Evolutionary conservation across 2,797 vertebrate genomes (phyloP), one percentile per base, ranked within the genome.

Genomic region (Enteromius thamalakanensis): DNA sequence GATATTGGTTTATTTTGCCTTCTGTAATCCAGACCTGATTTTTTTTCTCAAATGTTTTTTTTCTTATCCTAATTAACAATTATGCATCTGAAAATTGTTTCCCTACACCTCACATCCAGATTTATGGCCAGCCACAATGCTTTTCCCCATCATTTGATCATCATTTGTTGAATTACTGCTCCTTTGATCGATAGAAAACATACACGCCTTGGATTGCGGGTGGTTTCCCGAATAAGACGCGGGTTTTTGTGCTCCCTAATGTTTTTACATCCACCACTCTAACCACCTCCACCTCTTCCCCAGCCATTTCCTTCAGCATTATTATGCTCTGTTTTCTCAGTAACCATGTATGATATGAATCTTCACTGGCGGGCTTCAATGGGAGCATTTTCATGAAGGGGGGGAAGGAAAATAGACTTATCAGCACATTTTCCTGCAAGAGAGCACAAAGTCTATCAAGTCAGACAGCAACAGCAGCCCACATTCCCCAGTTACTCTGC

Each of bases 381-480:
- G 72, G 71, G 26, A 77, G 74, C 51, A 85, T 90, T 88, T 86
- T 88, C 79, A 74, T 67, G 19, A 75, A 74, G 79, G 53, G 9
- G 15, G 37, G 71, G 51, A 68, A 64, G 69, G 40, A 76, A 68
- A 81, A 75, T 9, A 79, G 64, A 82, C 69, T 80, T 87, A 88
- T 88, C 81, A 79, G 86, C 79, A 77, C 80, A 84, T 84, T 86
- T 86, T 53, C 67, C 37, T 86, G 82, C 84, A 79, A 85, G 32
- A 60, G 83, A 87, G 83, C 83, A 88, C 81, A 82, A 45, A 84
- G 87, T 87, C 60, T 84, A 86, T 90, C 86, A 89, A 87, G 34
- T 51, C 68, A 69, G 40, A 75, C 70, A 84, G 64, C 72, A 40
- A 83, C 55, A 85, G 79, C 81, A 82, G 51, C 23, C 45, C 55